Evolutionary conservation across 1,140 invertebrate genomes (phyloP), one percentile per base, ranked within the genome.

Genomic region (Muscidifurax raptorellus): DNA sequence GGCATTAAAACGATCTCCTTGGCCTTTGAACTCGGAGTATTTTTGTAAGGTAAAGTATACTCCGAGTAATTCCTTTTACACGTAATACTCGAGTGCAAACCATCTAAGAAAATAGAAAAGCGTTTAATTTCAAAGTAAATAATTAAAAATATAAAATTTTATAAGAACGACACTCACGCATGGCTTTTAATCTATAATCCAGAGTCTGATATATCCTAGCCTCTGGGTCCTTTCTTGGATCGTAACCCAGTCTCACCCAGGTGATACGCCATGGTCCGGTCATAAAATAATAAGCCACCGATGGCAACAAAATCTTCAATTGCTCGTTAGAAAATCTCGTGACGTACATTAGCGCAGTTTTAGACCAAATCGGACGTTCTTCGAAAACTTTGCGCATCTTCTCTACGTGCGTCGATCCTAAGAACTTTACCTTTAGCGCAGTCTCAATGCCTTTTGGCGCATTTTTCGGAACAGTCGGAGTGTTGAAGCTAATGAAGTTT

Each of bases 231-330:
- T 95, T 96, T 67, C 96, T 93, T 0, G 98, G 97, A 93, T 99
- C 97, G 89, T 97, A 98, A 0, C 97, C 97, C 88, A 96, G 95
- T 89, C 94, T 95, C 0, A 97, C 95, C 96, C 98, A 99, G 89
- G 97, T 94, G 72, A 95, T 95, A 80, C 97, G 94, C 97, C 97
- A 99, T 0, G 98, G 98, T 0, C 98, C 98, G 87, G 95, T 96
- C 18, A 94, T 94, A 91, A 96, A 97, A 90, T 98, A 98, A 91
- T 97, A 97, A 0, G 97, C 96, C 1, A 97, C 91, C 36, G 95
- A 94, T 0, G 98, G 97, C 66, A 99, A 92, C 52, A 98, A 94
- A 88, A 95, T 94, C 92, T 97, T 98, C 0, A 98, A 89, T 40
- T 95, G 94, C 27, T 95, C 94, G 6, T 91, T 88, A 1, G 94